Conservation (phyloP, 2,797 vertebrate genomes). For the Neopelma chrysocephalum region DNA sequence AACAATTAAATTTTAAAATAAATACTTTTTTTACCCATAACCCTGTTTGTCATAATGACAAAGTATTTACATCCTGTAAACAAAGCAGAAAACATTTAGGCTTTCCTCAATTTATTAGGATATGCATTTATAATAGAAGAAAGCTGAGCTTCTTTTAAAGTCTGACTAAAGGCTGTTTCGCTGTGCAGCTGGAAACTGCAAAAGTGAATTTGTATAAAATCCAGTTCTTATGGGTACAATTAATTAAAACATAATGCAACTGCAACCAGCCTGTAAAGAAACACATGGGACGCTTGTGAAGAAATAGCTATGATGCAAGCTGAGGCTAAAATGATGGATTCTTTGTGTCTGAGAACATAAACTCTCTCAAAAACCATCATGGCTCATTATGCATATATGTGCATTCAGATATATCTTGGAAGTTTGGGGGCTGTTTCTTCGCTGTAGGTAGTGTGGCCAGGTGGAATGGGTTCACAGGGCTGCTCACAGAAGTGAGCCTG, state of each 20-base stretch:
- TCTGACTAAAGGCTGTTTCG: neutral
- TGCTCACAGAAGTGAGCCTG: neutral
- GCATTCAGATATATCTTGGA: neutral
- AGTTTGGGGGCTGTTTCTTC: neutral
- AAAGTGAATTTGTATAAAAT: constrained; percentile 34
- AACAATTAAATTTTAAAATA: neutral
- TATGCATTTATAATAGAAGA: constrained; percentile 51
- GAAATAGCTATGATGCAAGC: neutral
- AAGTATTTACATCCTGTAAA: constrained; percentile 45
- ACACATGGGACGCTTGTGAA: neutral
- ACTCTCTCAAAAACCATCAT: neutral
- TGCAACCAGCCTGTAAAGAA: neutral
- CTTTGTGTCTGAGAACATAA: neutral
- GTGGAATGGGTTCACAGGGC: neutral
- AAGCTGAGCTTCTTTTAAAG: constrained; percentile 33
- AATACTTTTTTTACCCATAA: neutral
- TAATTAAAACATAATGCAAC: constrained; percentile 8
- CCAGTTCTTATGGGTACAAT: neutral
- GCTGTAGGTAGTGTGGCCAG: fast-evolving
- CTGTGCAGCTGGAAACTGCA: constrained; percentile 1
- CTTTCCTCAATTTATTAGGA: constrained; percentile 33
- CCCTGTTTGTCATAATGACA: constrained; percentile 8
- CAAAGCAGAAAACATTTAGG: constrained; percentile 48
- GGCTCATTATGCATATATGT: no score
- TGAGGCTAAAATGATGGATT: neutral